A percentile compares a stretch with the other conserved stretches of the same genome.
phyloP scores from a whole-genome alignment of 2,888 invertebrate species.

The Thera obeliscata region DNA sequence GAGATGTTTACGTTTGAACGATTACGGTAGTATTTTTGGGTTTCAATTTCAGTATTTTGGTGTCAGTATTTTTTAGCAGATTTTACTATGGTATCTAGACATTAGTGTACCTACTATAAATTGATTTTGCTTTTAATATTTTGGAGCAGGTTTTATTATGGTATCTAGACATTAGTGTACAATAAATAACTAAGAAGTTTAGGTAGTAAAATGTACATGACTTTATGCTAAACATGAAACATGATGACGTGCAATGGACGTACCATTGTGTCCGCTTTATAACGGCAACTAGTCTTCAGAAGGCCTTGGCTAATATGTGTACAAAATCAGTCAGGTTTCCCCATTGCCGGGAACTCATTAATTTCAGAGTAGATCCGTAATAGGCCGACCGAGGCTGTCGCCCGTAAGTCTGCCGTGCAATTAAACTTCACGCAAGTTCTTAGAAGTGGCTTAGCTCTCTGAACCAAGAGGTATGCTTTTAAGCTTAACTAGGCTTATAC shows the following conservation, averaged over 20 bases:
- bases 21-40: background rate
- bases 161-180: too few species aligned
- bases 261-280: background rate
- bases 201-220: too few species aligned
- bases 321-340: background rate
- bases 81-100: too few species aligned
- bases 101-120: too few species aligned
- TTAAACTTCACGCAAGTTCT: slow-evolving; percentile 19
- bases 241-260: too few species aligned
- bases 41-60: too few species aligned
- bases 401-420: slow-evolving; percentile 25
- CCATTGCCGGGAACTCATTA: slow-evolving; percentile 10
- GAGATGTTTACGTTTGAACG: background rate
- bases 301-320: background rate
- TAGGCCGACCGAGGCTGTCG: slow-evolving; percentile 20
- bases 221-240: too few species aligned
- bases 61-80: too few species aligned
- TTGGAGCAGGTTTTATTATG: too few species aligned
- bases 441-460: slow-evolving; percentile 8
- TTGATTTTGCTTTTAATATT: background rate
- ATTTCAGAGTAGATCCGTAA: slow-evolving; percentile 23
- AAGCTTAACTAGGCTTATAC: background rate
- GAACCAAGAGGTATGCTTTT: slow-evolving; percentile 8
- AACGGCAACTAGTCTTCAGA: background rate
- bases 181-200: too few species aligned